Evolutionary conservation across 1,140 invertebrate species (phyloP), one percentile per base, ranked within the genome.

Genomic region (Mesaphorura yosii): DNA sequence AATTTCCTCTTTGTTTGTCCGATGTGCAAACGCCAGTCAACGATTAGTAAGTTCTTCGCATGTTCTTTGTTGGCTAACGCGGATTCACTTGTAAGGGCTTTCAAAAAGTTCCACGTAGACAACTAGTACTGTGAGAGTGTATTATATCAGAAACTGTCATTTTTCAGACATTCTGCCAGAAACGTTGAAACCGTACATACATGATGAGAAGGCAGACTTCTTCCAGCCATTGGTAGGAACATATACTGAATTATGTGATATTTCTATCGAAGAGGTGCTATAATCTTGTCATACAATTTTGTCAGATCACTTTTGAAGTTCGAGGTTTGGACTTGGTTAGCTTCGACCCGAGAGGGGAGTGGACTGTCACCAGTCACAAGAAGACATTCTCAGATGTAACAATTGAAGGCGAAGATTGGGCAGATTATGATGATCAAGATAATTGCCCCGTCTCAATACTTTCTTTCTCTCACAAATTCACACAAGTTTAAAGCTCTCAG

Each of bases 201-300:
- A n/a, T 34, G 31, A 34, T n/a, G n/a, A n/a, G 10, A 34, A 34
- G n/a, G 31, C 10, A 10, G 31, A 34, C 10, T 10, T 10, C 31
- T 34, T 10, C 31, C 31, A 34, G n/a, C 31, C 31, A 10, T 34
- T 26, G 22, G 25, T 46, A 45, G 42, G 14, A 25, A 46, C n/a
- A 23, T 27, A 22, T 26, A 46, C 17, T 19, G 14, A 26, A n/a
- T 23, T 6, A 3, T 46, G 27, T 46, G 29, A 19, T 25, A 46
- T 46, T 46, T 23, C 19, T 46, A 46, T 26, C n/a, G n/a, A n/a
- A n/a, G n/a, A n/a, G n/a, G n/a, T 46, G 17, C 22, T 15, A 26
- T 46, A 22, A 26, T 6, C 20, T 22, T 46, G 44, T 26, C 19
- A 46, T 46, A 17, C 22, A 46, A 2, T 23, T 22, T 46, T 27